Evolutionary conservation across 2,797 vertebrate genomes (phyloP).

Genomic region (Lateolabrax maculatus): DNA sequence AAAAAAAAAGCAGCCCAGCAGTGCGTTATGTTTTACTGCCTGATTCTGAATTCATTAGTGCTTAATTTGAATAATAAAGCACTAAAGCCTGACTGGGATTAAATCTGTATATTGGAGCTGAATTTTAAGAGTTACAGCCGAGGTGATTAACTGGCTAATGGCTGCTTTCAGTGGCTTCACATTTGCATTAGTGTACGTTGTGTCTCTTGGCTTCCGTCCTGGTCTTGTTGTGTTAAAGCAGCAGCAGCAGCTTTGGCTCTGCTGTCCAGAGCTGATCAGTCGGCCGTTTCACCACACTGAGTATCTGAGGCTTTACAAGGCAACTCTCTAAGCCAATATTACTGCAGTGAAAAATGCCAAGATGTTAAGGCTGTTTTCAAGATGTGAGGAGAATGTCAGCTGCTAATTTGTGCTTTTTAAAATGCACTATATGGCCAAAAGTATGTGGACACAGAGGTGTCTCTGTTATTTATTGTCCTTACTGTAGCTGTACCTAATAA

Average conservation of each 20-base stretch:
- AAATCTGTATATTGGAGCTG: conserved; percentile 8
- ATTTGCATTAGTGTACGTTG: background rate
- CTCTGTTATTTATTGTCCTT: too few relatives aligned
- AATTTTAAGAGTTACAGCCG: conserved; percentile 5
- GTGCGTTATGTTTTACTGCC: conserved; percentile 7
- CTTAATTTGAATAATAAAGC: conserved; percentile 37
- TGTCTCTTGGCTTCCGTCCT: conserved; percentile 13
- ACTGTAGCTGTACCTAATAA: too few relatives aligned
- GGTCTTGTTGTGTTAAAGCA: background rate
- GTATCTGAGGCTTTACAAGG: background rate
- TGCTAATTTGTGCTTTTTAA: too few relatives aligned
- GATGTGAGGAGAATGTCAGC: background rate
- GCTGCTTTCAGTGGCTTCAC: conserved; percentile 1
- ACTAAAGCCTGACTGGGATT: conserved; percentile 15
- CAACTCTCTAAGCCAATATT: background rate
- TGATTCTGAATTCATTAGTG: conserved; percentile 15
- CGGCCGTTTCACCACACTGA: background rate
- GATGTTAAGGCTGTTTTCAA: too few relatives aligned
- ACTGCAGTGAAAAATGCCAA: background rate
- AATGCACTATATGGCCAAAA: background rate
- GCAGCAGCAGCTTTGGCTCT: background rate
- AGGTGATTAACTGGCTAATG: conserved; percentile 25
- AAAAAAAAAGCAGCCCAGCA: background rate
- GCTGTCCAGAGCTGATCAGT: background rate
- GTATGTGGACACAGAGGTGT: background rate